These are phyloP conservation scores for Monopterus albus DNA, from an alignment of 2,113 vertebrate genomes.

Conservation along the genomic window DNA sequence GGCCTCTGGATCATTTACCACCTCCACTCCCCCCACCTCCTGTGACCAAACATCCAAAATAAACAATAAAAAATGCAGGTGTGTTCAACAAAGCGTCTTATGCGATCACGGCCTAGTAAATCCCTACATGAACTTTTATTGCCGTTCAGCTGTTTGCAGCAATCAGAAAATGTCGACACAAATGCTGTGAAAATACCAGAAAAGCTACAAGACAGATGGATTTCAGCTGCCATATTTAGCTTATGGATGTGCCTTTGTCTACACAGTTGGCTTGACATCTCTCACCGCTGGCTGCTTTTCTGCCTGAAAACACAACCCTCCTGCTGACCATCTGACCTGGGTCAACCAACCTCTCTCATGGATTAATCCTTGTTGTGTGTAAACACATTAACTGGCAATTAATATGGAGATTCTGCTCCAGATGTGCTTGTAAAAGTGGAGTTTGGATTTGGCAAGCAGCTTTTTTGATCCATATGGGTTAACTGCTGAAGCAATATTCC, in stretches of 20 bases:
- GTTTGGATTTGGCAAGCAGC: conserved; percentile 67
- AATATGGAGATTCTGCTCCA: conserved; percentile 77
- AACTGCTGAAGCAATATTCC: conserved; percentile 66
- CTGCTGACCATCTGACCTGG: conserved; percentile 48
- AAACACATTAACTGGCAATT: conserved; percentile 76
- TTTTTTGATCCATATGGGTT: conserved; percentile 67
- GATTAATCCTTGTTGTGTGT: conserved; percentile 68
- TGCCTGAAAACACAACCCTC: conserved; percentile 21
- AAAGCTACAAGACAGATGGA: conserved; percentile 47
- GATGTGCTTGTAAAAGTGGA: conserved; percentile 77
- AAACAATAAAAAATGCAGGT: conserved; percentile 57
- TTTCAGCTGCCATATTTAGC: conserved; percentile 32
- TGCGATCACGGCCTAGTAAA: conserved; percentile 27
- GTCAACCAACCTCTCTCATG: conserved; percentile 61
- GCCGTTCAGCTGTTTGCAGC: not conserved
- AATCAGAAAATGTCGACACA: conserved; percentile 25
- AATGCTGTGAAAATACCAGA: conserved; percentile 14
- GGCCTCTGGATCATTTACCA: conserved; percentile 41
- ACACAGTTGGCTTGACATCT: conserved; percentile 19
- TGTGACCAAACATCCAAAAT: conserved; percentile 38
- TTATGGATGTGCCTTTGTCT: conserved; percentile 29
- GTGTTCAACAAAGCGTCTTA: conserved; percentile 38
- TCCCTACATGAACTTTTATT: conserved; percentile 35
- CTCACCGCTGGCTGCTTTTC: conserved; percentile 13
- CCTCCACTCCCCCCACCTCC: not conserved